Base-by-base conservation (phyloP, 2,113 vertebrate species). In the Phoxinus phoxinus region DNA sequence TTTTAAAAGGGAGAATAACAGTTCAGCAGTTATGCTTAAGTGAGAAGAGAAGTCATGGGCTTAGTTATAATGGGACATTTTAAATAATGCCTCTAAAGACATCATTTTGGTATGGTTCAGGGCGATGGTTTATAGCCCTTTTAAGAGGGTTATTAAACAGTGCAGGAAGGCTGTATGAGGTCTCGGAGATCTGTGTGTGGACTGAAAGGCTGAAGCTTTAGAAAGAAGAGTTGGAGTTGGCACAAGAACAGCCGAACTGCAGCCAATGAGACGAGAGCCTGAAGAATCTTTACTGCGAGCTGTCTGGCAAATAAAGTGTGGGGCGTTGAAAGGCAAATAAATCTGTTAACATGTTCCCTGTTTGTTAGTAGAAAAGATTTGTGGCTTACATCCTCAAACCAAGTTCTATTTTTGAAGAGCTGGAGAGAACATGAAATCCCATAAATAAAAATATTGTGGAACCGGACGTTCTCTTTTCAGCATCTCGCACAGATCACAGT, bases 71-170 rank as follows among this genome's bases (percentile, higher is more conserved):
- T 25, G 65, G 71, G 48, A 37, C 41, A 21, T 58, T 65, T 86
- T 81, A 83, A 86, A 58, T 79, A 37, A 83, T 44, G 25, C 76
- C 65, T 59, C 69, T 84, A 87, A 84, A 73, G 72, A 27, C 17
- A 51, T 81, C 3, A 6, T 61, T 41, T 72, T 58, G 53, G 73
- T 69, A 59, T 41, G 19, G 46, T 32, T 37, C 69, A 46, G 59
- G 77, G 27, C 17, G 15, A 61, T 79, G 65, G 11, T 82, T 85
- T 37, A 63, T 37, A 32, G 59, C 77, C 19, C 27, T 32, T 86
- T 86, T 84, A 86, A 81, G 46, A 51, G 17, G 56, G 59, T n/a
- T 15, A 21, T 48, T 44, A 79, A 80, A 81, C 27, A 7, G 21
- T 15, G 21, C 25, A 19, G 37, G 11, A 69, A 56, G 32, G 8